A percentile compares a stretch with the other conserved stretches of the same genome.
phyloP scores from a whole-genome alignment of 35 echinoderm and acorn worm species.

The Ophiothrix spiculata region DNA sequence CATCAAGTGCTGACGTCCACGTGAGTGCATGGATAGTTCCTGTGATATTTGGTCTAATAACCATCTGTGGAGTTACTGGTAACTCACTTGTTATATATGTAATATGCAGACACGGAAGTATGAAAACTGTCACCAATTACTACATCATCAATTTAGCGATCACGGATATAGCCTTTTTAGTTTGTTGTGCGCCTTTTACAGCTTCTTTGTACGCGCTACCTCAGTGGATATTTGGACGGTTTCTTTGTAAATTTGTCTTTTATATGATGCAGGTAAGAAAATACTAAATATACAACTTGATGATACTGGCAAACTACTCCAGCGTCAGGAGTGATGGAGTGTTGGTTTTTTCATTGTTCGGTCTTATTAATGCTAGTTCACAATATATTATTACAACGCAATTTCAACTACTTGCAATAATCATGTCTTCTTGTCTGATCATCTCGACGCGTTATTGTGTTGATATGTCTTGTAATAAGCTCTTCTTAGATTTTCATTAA shows the following conservation, averaged over 20 bases:
- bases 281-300: too few relatives aligned
- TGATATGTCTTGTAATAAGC: too few relatives aligned
- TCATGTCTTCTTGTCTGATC: too few relatives aligned
- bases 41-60: constrained; percentile 61
- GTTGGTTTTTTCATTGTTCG: too few relatives aligned
- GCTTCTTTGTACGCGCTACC: constrained; percentile 45
- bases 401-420: too few relatives aligned
- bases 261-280: constrained; percentile 97
- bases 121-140: constrained; percentile 96
- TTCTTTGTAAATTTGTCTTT: constrained; percentile 87
- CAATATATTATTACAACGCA: too few relatives aligned
- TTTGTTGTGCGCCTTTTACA: constrained; percentile 88
- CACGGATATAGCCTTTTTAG: constrained; percentile 82
- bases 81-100: constrained; percentile 87
- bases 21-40: constrained; percentile 59
- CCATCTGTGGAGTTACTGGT: constrained; percentile 69
- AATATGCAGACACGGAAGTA: constrained; percentile 67
- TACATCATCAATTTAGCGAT: constrained; percentile 94
- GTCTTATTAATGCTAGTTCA: too few relatives aligned
- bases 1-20: neutral
- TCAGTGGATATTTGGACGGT: constrained; percentile 68
- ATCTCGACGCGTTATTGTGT: too few relatives aligned
- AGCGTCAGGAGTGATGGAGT: too few relatives aligned
- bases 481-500: too few relatives aligned
- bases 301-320: too few relatives aligned